A percentile compares a stretch with the other conserved stretches of the same genome.
These are phyloP conservation scores for Platygyra sinensis DNA, from an alignment of 64 coral and sea anemone species.

Conservation along the genomic window DNA sequence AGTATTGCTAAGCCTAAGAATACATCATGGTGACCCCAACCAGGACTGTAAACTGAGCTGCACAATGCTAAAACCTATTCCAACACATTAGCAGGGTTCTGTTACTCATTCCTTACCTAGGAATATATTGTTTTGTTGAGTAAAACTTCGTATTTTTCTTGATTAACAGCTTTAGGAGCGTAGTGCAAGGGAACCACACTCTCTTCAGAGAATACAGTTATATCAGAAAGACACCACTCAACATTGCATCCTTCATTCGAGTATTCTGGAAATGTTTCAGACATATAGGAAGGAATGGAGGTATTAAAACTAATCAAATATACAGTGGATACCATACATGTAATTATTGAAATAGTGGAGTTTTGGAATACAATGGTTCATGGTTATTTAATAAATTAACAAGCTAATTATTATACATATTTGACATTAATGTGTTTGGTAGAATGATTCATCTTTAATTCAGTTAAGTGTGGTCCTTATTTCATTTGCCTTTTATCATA, in stretches of 20 bases:
- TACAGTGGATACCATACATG: neutral
- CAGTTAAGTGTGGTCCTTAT: too few relatives aligned
- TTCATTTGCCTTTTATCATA: too few relatives aligned
- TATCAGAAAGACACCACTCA: conserved; percentile 79
- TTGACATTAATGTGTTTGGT: too few relatives aligned
- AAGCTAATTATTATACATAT: too few relatives aligned
- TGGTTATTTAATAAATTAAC: too few relatives aligned
- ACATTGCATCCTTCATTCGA: conserved; percentile 85
- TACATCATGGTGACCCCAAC: too few relatives aligned
- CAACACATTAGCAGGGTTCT: too few relatives aligned
- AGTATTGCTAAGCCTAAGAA: too few relatives aligned
- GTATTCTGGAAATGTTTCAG: conserved; percentile 98
- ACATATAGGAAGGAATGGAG: conserved; percentile 96
- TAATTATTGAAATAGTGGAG: neutral
- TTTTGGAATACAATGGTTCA: too few relatives aligned
- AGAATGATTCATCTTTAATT: too few relatives aligned
- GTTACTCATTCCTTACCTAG: neutral
- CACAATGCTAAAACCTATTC: too few relatives aligned
- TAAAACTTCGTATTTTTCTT: neutral
- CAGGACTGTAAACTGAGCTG: too few relatives aligned
- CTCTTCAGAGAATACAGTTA: conserved; percentile 86
- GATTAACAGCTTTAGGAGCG: conserved; percentile 81
- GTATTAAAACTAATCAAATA: neutral
- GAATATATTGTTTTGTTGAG: neutral
- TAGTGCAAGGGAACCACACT: conserved; percentile 92